A percentile compares a stretch with the other conserved stretches of the same genome.
Evolutionary conservation across 2,888 invertebrate species (phyloP).

Genomic region (Lithophane semibrunnea): DNA sequence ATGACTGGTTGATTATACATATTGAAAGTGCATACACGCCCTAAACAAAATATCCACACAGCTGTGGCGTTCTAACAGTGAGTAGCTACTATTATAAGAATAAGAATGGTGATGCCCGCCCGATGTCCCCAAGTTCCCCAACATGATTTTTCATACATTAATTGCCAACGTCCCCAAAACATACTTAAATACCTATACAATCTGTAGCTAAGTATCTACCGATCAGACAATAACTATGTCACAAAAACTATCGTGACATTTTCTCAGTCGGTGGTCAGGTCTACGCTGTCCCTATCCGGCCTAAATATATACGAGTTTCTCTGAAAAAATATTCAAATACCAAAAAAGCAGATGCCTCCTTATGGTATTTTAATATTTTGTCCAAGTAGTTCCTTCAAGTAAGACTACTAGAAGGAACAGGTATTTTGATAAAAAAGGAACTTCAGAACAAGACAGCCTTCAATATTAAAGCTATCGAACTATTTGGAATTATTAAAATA

Average conservation of each 20-base stretch:
- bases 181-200: background rate
- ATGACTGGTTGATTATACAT: background rate
- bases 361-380: too few relatives aligned
- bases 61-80: constrained; percentile 18
- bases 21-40: background rate
- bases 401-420: background rate
- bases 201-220: background rate
- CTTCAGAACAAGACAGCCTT: constrained; percentile 3
- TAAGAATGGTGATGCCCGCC: too few relatives aligned
- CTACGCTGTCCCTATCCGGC: background rate
- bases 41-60: background rate
- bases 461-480: background rate
- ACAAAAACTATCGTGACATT: background rate
- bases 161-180: too few relatives aligned
- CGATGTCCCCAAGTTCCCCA: too few relatives aligned
- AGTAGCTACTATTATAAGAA: too few relatives aligned
- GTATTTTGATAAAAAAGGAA: background rate
- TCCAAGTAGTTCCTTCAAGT: too few relatives aligned
- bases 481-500: constrained; percentile 17
- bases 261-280: background rate
- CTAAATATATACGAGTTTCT: background rate
- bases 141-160: too few relatives aligned
- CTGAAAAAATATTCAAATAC: background rate
- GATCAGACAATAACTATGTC: background rate
- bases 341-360: background rate